Base-by-base conservation (phyloP, 2,888 invertebrate species). In the Panzeria rudis region DNA sequence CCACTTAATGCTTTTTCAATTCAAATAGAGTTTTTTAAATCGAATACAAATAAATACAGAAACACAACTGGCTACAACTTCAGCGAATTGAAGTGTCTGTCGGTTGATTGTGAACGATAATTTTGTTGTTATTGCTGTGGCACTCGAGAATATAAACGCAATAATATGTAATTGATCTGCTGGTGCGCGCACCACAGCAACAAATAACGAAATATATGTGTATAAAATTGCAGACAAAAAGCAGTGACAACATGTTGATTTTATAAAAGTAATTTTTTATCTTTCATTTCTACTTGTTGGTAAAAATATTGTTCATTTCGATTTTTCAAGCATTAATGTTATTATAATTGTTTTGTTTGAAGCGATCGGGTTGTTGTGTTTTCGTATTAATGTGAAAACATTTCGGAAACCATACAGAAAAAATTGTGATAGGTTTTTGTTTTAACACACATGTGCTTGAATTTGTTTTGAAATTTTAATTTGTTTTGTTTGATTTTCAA, bases 1-100 rank as follows among this genome's bases (percentile, higher is more conserved):
- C 32, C 38, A 29, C 38, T 52, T 73, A 73, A 73, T 52, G 66
- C 32, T 23, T 76, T 76, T 66, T 32, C 32, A 66, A 66, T 66
- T 75, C 56, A 32, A 76, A 68, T 35, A 17, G 13, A 17, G 0
- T 29, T 38, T 38, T 54, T 25, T 50, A 11, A 23, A 69, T 38
- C 23, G 38, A 54, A 17, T 38, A 38, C 69, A 69, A 69, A 54
- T 54, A 50, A 69, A 20, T 54, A n/a, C 15, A 41, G 41, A 71
- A 11, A 11, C 25, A 47, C 66, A 47, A 66, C 1, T 32, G 35
- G n/a, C n/a, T 17, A 32, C 47, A 66, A 32, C 32, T 32, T 35
- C 32, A 52, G 5, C 32, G 35, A 52, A 52, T 52, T 68, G 50
- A 35, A 44, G 15, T 9, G 62, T 50, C 20, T 20, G 20, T 50